Percentiles rank a stretch among this genome's conserved stretches.
Evolutionary conservation across 2,113 vertebrate genomes (phyloP).

Genomic region (Pomatostomus ruficeps): DNA sequence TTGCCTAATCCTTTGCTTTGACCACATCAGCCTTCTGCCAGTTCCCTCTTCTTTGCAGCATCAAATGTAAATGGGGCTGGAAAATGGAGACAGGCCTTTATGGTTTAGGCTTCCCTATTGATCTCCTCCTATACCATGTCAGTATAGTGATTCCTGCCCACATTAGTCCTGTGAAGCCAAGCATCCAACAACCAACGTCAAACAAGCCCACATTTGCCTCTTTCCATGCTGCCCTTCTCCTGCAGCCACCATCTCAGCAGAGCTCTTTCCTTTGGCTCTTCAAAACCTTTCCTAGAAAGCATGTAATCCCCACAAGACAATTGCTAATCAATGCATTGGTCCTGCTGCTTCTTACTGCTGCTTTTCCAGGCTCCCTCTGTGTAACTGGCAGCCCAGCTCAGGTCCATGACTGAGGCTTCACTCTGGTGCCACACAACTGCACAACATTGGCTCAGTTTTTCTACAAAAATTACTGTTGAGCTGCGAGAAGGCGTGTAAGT

Average conservation of each 20-base stretch:
- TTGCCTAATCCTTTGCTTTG: not conserved
- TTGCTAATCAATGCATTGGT: not conserved
- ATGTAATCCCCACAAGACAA: not conserved
- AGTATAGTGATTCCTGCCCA: not conserved
- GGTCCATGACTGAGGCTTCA: not conserved
- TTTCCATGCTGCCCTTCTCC: not conserved
- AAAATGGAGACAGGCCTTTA: not conserved
- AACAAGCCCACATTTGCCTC: not conserved
- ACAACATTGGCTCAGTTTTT: not conserved
- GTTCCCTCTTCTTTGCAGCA: not conserved
- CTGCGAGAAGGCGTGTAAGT: not conserved
- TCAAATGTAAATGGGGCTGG: not conserved
- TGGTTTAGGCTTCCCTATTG: not conserved
- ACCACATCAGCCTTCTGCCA: accelerated
- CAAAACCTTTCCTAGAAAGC: not conserved
- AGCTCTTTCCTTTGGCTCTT: not conserved
- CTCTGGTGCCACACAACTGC: not conserved
- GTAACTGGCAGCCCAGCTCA: not conserved
- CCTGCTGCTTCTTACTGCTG: not conserved
- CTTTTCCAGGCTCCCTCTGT: not conserved
- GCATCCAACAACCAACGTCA: not conserved
- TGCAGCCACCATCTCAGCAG: not conserved
- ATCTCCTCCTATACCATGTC: not conserved
- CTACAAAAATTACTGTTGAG: not conserved
- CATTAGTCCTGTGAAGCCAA: not conserved